Conservation (phyloP, 2,888 invertebrate genomes). For the Noctua pronuba region DNA sequence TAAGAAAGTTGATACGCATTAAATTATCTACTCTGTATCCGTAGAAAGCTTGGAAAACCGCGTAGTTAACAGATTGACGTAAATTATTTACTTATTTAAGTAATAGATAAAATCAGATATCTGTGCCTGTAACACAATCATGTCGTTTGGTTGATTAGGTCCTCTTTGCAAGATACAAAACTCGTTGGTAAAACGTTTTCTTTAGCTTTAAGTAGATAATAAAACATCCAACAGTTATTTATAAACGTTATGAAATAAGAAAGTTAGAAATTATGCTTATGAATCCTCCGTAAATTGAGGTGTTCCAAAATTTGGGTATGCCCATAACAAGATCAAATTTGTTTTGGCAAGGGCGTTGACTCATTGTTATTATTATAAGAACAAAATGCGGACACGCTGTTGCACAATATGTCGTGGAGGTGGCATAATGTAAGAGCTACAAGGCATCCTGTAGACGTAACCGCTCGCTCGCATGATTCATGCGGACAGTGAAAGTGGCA, state of each 20-base stretch:
- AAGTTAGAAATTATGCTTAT: conserved; percentile 49
- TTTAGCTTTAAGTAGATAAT: neutral
- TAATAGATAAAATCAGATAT: conserved; percentile 7
- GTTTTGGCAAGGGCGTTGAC: conserved; percentile 67
- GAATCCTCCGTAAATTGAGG: conserved; percentile 16
- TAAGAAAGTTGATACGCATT: conserved; percentile 62
- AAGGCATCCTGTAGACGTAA: conserved; percentile 85
- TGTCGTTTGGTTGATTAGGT: neutral
- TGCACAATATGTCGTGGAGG: conserved; percentile 82
- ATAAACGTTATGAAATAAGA: conserved; percentile 47
- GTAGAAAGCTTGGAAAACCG: conserved; percentile 61
- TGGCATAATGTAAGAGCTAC: conserved; percentile 70
- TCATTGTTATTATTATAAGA: conserved; percentile 75
- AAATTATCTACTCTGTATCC: conserved; percentile 50
- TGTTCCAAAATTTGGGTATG: conserved; percentile 48
- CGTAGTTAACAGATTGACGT: conserved; percentile 39
- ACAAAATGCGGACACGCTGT: conserved; percentile 76
- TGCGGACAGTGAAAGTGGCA: conserved; percentile 86
- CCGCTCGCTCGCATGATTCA: conserved; percentile 80
- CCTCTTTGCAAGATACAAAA: neutral
- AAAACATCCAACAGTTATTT: neutral
- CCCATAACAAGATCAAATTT: conserved; percentile 31
- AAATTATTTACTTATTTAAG: conserved; percentile 40
- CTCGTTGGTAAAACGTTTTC: too few relatives aligned
- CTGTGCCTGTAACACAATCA: neutral